A percentile compares a stretch with the other conserved stretches of the same genome.
Conservation (phyloP, 2,113 vertebrate species). For the Rhizomys pruinosus region DNA sequence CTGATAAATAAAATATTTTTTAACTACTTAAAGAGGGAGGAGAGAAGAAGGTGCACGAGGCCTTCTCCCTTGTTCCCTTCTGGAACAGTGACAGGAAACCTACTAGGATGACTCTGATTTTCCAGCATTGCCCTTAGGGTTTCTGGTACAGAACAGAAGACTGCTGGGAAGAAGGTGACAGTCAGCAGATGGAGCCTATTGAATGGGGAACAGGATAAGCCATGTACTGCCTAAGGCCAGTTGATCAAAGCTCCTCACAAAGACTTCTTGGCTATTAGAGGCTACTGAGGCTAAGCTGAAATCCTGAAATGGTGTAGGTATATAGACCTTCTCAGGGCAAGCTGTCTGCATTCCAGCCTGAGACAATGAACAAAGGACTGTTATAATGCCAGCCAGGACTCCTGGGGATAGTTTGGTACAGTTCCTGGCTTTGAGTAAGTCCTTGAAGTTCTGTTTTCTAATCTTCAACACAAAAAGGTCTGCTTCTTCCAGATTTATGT, state of each 20-base stretch:
- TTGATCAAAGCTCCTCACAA: slow-evolving; percentile 70
- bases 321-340: not conserved
- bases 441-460: not conserved
- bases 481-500: not conserved
- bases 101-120: slow-evolving; percentile 39
- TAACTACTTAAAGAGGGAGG: not conserved
- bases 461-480: not conserved
- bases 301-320: not conserved
- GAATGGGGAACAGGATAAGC: slow-evolving; percentile 40
- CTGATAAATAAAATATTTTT: too few relatives aligned
- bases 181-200: slow-evolving; percentile 26
- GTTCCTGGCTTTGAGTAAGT: not conserved
- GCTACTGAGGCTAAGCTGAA: not conserved
- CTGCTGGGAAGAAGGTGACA: slow-evolving; percentile 40
- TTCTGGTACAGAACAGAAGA: slow-evolving; percentile 51
- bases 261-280: slow-evolving; percentile 23
- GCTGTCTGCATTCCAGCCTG: not conserved
- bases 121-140: slow-evolving; percentile 59
- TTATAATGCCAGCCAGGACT: not conserved
- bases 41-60: not conserved
- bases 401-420: not conserved
- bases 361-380: not conserved
- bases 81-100: not conserved
- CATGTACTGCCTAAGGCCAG: slow-evolving; percentile 65
- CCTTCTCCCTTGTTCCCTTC: not conserved